Percentiles rank a stretch among this genome's conserved stretches.
Evolutionary conservation across 2,113 vertebrate species (phyloP).

Genomic region (Mastomys coucha): DNA sequence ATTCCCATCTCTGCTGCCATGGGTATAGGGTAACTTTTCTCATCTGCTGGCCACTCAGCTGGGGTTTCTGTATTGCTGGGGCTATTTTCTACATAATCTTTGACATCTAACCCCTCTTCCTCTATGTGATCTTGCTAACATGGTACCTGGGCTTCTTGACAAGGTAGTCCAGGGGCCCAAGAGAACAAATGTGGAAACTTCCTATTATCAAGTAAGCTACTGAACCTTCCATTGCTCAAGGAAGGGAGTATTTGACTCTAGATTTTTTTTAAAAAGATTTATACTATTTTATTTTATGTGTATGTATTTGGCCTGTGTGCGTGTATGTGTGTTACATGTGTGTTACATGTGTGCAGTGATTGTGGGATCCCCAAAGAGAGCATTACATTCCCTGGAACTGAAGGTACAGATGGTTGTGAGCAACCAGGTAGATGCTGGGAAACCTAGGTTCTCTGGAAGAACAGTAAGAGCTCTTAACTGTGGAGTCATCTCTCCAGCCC

Average conservation of each 20-base stretch:
- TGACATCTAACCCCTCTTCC: accelerated
- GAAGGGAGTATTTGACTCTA: background rate
- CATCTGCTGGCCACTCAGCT: background rate
- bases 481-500: background rate
- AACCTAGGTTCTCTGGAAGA: background rate
- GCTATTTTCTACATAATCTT: background rate
- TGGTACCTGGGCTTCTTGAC: accelerated
- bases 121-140: background rate
- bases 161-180: background rate
- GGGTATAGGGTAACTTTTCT: background rate
- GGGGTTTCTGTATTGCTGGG: background rate
- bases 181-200: background rate
- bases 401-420: background rate
- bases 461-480: background rate
- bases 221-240: too few relatives aligned
- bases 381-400: background rate
- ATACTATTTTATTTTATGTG: background rate
- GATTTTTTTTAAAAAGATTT: too few relatives aligned
- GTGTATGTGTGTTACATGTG: background rate
- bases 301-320: too few relatives aligned
- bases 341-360: background rate
- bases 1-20: accelerated
- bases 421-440: background rate
- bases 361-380: background rate
- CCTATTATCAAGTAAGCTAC: background rate